A percentile compares a stretch with the other conserved stretches of the same genome.
Evolutionary conservation across 1,140 invertebrate species (phyloP).

Genomic region (Ips nitidus): DNA sequence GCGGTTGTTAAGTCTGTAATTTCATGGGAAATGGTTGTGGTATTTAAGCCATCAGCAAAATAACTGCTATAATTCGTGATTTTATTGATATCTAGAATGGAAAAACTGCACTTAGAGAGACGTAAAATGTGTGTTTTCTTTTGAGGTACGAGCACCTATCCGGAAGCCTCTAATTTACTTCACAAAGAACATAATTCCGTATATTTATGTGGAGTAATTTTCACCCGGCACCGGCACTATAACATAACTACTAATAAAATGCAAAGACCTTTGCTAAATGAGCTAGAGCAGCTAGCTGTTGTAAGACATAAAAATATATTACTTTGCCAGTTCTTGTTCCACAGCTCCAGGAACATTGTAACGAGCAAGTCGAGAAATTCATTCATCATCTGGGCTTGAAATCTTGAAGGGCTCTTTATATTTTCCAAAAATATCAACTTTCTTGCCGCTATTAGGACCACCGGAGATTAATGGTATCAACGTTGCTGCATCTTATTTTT

Average conservation of each 20-base stretch:
- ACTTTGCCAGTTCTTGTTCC: conserved; percentile 15
- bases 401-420: conserved; percentile 16
- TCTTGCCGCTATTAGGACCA: not conserved
- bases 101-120: not conserved
- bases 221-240: conserved; percentile 13
- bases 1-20: conserved; percentile 12
- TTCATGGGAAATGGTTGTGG: conserved; percentile 19
- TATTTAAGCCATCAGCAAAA: conserved; percentile 5
- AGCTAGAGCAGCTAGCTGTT: conserved; percentile 19
- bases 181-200: conserved; percentile 25
- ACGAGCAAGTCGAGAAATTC: conserved; percentile 15
- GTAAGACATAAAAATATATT: conserved; percentile 24
- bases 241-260: conserved; percentile 29
- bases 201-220: conserved; percentile 29
- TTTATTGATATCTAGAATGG: not conserved
- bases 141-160: not conserved
- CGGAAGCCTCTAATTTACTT: conserved; percentile 17
- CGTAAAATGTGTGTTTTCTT: not conserved
- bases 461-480: conserved; percentile 5
- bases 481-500: conserved; percentile 11
- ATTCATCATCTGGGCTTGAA: conserved; percentile 10
- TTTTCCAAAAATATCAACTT: conserved; percentile 13
- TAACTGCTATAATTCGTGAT: conserved; percentile 2
- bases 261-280: conserved; percentile 25
- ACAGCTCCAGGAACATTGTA: conserved; percentile 3